Conservation (phyloP, 2,113 vertebrate genomes). For the Cephalopholis sonnerati region DNA sequence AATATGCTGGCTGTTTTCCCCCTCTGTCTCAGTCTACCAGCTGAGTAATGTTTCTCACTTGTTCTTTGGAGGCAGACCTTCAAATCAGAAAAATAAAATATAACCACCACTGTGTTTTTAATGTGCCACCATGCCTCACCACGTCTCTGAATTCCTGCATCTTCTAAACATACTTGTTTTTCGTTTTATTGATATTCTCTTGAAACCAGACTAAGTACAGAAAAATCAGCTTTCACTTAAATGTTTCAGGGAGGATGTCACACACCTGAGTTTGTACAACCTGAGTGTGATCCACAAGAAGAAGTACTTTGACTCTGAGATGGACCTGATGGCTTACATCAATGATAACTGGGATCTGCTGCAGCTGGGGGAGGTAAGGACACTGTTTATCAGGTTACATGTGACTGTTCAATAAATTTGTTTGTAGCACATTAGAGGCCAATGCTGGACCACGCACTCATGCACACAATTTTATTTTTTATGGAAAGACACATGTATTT, state of each 20-base stretch:
- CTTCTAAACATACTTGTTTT: background rate
- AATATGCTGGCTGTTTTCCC: no score
- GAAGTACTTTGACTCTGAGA: slow-evolving; percentile 99
- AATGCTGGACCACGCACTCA: background rate
- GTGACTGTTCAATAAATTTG: background rate
- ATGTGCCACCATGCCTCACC: background rate
- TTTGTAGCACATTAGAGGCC: background rate
- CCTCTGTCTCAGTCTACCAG: no score
- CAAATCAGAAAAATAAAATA: no score
- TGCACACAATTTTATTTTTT: no score
- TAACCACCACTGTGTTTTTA: no score
- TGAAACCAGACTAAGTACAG: background rate
- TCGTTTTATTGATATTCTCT: background rate
- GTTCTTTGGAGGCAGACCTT: no score
- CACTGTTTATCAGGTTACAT: background rate
- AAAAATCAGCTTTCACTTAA: background rate
- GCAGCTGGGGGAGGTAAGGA: slow-evolving; percentile 92
- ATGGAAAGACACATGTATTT: background rate
- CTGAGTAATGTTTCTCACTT: no score
- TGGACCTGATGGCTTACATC: slow-evolving; percentile 97
- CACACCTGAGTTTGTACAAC: slow-evolving; percentile 98
- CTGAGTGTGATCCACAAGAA: slow-evolving; percentile 99
- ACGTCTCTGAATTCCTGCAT: background rate
- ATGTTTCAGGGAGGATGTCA: slow-evolving; percentile 92
- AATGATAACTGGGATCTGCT: slow-evolving; percentile 98